phyloP scores from a whole-genome alignment of 2,888 invertebrate genomes.

The Oscheius sp. region DNA sequence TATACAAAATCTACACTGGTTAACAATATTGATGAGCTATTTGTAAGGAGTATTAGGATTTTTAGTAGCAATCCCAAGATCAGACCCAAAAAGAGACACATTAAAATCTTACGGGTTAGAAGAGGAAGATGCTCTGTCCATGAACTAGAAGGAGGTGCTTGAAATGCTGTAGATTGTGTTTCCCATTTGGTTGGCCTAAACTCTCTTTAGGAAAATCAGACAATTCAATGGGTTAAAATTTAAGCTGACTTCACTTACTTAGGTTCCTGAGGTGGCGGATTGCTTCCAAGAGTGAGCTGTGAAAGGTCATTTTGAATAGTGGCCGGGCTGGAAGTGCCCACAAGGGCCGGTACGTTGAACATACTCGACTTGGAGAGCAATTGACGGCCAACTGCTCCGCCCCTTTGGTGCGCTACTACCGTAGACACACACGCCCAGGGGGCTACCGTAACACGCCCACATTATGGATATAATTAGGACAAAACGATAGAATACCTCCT shows the following conservation, averaged over 20 bases:
- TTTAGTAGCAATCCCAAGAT: neutral
- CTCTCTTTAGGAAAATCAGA: neutral
- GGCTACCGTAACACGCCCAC: conserved; percentile 22
- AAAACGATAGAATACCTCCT: neutral
- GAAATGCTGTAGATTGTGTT: conserved; percentile 18
- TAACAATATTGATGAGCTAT: too few species aligned
- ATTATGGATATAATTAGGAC: conserved; percentile 5
- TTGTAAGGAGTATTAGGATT: too few species aligned
- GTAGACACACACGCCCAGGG: conserved; percentile 3
- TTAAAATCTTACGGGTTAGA: conserved; percentile 33
- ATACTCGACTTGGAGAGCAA: conserved; percentile 48
- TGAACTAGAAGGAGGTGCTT: conserved; percentile 33
- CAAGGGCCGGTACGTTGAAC: conserved; percentile 57
- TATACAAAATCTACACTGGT: too few species aligned
- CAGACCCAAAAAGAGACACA: neutral
- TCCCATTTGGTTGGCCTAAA: conserved; percentile 43
- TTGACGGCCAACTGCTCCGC: conserved; percentile 42
- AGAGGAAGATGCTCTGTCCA: conserved; percentile 61
- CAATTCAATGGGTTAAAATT: neutral
- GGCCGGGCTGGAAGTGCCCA: conserved; percentile 37
- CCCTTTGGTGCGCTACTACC: conserved; percentile 18
- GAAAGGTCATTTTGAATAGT: conserved; percentile 20
- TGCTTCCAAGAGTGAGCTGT: conserved; percentile 14
- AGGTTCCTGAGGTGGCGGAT: conserved; percentile 11
- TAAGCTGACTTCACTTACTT: neutral